Evolutionary conservation across 2,888 invertebrate genomes (phyloP), one percentile per base, ranked within the genome.

Genomic region (Patella depressa): DNA sequence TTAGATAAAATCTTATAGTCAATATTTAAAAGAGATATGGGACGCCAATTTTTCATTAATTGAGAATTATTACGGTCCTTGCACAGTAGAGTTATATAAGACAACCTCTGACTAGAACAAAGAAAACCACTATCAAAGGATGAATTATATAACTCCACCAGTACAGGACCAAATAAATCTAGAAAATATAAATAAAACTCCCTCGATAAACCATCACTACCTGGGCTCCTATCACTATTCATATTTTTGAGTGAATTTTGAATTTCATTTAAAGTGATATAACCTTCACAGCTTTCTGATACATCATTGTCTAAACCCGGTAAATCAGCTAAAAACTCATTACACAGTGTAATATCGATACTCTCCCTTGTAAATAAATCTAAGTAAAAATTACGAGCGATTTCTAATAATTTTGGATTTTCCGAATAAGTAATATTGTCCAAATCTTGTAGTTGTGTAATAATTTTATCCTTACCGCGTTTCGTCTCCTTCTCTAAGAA

Each of bases 1-100:
- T 85, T 84, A 2, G 84, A 83, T 11, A 84, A 53, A 72, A 84
- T 81, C 78, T 85, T 84, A 15, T 82, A 77, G 74, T 85, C 84
- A 15, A 81, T 54, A 79, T 84, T 82, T 59, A 85, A 59, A 71
- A 84, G 69, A 14, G 82, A 82, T 53, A 85, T 85, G 7, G 84
- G 86, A 24, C 83, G 70, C 73, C 82, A 84, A 71, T 79, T 79
- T 79, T 83, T 82, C 73, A 85, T 74, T 72, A 78, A 15, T 14
- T 73, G 24, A 12, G 76, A 45, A 59, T 82, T 76, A 70, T 70
- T 53, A 24, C 29, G 53, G 73, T 84, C 83, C 81, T 84, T 83
- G 75, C 82, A 82, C 54, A 85, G 54, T 29, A 81, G 74, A 53
- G 79, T 78, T 17, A 81, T 80, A 71, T 74, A 78, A 55, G 74